Percentiles rank a stretch among this genome's conserved stretches.
Evolutionary conservation across 1,140 invertebrate species (phyloP).

Genomic region (Platorchestia sp.): DNA sequence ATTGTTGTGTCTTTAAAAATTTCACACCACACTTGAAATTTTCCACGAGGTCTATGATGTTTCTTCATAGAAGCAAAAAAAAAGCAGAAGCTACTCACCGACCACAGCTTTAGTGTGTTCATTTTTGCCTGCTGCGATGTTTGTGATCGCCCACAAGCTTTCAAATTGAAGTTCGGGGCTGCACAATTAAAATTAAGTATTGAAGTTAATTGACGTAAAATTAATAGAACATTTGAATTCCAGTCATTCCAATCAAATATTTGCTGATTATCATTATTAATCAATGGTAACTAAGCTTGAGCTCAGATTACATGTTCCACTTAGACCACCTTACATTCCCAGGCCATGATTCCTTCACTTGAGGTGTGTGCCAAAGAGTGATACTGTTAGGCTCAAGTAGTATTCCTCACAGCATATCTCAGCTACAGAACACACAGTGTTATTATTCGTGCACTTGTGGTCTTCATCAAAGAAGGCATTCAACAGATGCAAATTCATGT

Average conservation of each 20-base stretch:
- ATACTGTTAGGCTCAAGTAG: too few species aligned
- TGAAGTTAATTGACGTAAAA: too few species aligned
- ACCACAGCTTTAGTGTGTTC: conserved; percentile 39
- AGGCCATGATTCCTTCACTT: background rate
- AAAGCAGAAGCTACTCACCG: background rate
- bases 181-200: background rate
- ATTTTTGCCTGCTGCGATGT: conserved; percentile 18
- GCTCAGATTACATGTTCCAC: background rate
- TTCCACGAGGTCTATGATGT: background rate
- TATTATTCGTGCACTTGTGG: background rate
- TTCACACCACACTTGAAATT: background rate
- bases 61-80: background rate
- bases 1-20: background rate
- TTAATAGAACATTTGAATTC: background rate
- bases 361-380: too few species aligned
- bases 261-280: background rate
- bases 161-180: conserved; percentile 32
- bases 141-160: conserved; percentile 34
- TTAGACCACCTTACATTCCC: background rate
- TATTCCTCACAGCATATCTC: too few species aligned
- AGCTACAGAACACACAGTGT: too few species aligned
- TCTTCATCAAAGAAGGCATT: background rate
- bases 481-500: too few species aligned
- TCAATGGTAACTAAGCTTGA: background rate
- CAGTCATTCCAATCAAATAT: background rate